Evolutionary conservation across 1,140 invertebrate species (phyloP).

Genomic region (Saccostrea cuccullata): DNA sequence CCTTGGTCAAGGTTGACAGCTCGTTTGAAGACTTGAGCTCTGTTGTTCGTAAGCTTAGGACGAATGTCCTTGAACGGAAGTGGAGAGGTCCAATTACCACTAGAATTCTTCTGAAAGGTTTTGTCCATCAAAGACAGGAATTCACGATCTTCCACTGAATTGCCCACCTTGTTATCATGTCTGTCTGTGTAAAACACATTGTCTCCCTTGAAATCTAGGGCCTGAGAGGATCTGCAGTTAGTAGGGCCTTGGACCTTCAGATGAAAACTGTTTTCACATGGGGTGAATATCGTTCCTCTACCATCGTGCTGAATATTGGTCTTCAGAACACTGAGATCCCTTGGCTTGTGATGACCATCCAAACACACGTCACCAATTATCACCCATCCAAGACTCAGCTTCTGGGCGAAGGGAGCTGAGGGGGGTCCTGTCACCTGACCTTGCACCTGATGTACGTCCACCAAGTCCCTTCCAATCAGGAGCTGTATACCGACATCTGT

Average conservation of each 20-base stretch:
- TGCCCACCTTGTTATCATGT: conserved; percentile 44
- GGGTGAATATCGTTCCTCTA: conserved; percentile 7
- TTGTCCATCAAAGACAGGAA: conserved; percentile 54
- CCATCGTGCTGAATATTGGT: conserved; percentile 36
- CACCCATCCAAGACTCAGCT: no score
- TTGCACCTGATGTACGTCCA: conserved; percentile 43
- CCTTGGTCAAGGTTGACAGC: no score
- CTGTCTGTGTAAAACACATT: conserved; percentile 40
- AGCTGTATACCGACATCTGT: conserved; percentile 32
- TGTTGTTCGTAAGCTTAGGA: conserved; percentile 50
- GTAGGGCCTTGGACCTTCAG: background rate
- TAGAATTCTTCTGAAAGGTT: conserved; percentile 24
- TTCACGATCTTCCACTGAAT: conserved; percentile 54
- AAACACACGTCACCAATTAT: no score
- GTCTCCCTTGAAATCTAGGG: conserved; percentile 10
- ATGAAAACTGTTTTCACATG: conserved; percentile 16
- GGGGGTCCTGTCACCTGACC: no score
- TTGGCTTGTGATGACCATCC: no score
- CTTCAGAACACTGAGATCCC: no score
- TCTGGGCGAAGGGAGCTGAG: no score
- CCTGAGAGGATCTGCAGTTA: background rate
- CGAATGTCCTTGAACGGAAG: conserved; percentile 50
- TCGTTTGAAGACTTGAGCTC: no score
- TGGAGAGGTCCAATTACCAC: conserved; percentile 56
- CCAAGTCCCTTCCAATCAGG: conserved; percentile 49